Evolutionary conservation across 2,797 vertebrate species (phyloP).

Genomic region (Xyrichtys novacula): DNA sequence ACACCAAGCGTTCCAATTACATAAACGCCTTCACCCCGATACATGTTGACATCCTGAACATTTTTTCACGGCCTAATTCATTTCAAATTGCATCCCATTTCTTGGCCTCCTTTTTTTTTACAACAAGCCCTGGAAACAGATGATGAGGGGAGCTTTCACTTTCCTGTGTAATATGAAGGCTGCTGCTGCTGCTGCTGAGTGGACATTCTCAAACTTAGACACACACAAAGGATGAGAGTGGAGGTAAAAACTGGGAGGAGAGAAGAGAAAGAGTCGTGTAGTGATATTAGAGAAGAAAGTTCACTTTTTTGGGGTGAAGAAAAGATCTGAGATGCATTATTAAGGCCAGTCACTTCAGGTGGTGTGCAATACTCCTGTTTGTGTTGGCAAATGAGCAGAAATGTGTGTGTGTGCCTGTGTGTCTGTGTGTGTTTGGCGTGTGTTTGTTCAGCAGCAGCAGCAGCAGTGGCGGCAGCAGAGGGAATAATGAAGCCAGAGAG

Average conservation of each 20-base stretch:
- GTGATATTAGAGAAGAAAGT: constrained; percentile 15
- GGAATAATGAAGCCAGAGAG: constrained; percentile 69
- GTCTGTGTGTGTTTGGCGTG: no score
- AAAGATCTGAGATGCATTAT: constrained; percentile 20
- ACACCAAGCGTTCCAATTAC: constrained; percentile 69
- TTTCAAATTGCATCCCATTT: constrained; percentile 73
- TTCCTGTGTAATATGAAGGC: constrained; percentile 55
- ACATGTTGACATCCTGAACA: constrained; percentile 77
- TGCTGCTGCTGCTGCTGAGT: constrained; percentile 64
- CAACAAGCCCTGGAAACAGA: constrained; percentile 61
- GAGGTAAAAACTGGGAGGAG: constrained; percentile 3
- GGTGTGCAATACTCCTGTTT: constrained; percentile 37
- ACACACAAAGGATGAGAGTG: constrained; percentile 22
- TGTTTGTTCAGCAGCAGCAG: constrained; percentile 40
- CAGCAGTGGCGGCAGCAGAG: constrained; percentile 34
- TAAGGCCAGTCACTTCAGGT: constrained; percentile 15
- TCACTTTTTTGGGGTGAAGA: constrained; percentile 3
- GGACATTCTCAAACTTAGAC: constrained; percentile 67
- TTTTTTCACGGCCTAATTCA: constrained; percentile 78
- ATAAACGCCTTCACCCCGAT: constrained; percentile 70
- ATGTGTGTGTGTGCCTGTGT: constrained; percentile 33
- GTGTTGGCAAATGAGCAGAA: constrained; percentile 34
- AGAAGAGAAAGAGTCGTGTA: constrained; percentile 20
- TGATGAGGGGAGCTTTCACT: constrained; percentile 55
- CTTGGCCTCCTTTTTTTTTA: constrained; percentile 47